These are phyloP conservation scores for Pecten maximus DNA, from an alignment of 2,888 invertebrate genomes.

Conservation along the genomic window DNA sequence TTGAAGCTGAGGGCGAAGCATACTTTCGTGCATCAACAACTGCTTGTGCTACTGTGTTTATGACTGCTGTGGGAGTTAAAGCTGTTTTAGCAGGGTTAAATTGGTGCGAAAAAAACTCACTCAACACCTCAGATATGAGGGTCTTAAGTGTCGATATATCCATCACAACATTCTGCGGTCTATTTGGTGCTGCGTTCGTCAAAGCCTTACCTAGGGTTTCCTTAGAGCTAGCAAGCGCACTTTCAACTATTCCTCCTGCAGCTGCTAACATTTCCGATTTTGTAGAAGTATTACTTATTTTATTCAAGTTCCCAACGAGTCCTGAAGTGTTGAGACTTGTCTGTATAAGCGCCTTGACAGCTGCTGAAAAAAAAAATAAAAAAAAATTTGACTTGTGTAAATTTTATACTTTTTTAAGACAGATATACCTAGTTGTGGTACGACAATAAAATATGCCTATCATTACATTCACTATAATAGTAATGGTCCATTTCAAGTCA, in stretches of 20 bases:
- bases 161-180: neutral
- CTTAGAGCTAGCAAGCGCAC: neutral
- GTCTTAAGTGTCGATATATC: conserved; percentile 1
- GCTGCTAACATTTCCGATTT: neutral
- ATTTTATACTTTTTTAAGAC: too few species aligned
- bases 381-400: too few species aligned
- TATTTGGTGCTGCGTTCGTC: neutral
- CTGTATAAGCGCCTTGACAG: neutral
- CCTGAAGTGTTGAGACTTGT: neutral
- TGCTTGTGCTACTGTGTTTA: conserved; percentile 25
- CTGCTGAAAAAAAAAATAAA: neutral
- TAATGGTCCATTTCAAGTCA: too few species aligned
- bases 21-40: conserved; percentile 22
- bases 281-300: neutral
- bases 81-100: conserved; percentile 24
- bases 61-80: conserved; percentile 15
- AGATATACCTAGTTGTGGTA: too few species aligned
- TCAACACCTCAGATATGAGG: neutral
- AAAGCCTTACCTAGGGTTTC: conserved; percentile 13
- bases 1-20: neutral
- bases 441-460: too few species aligned
- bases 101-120: conserved; percentile 25
- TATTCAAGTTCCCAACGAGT: neutral
- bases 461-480: too few species aligned
- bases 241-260: neutral